Evolutionary conservation across 2,888 invertebrate genomes (phyloP), one percentile per base, ranked within the genome.

Genomic region (Imbricaverruca yamaguchii): DNA sequence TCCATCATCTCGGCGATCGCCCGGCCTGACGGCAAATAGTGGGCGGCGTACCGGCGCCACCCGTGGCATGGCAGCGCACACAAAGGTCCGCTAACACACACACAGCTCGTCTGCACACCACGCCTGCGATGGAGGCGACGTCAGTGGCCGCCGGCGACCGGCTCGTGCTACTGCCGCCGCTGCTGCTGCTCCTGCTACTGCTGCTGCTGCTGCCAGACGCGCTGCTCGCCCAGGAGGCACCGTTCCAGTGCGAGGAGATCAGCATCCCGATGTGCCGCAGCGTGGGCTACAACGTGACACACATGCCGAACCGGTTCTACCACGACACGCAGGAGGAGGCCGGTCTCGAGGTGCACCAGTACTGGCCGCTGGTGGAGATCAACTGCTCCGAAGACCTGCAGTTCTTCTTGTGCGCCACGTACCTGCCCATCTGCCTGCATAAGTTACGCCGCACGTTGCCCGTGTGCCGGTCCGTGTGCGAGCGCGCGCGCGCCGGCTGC

Each of bases 261-360:
- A 95, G 94, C 65, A 95, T 98, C 85, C 94, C 94, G 80, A 89
- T 96, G 86, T 98, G 98, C 89, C 92, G 92, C 88, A 94, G 96
- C 86, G 93, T 98, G 84, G 92, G 93, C 83, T 98, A 98, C 86
- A 98, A 98, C 88, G 91, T 92, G 89, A 98, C 98, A 0, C 95
- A 97, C 85, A 95, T 97, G 92, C 98, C 98, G 0, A 99, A 98
- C 89, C 87, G 97, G 83, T 89, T 98, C 85, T 93, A 94, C 84
- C 97, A 98, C 86, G 93, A 93, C 84, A 94, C 93, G 85, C 97
- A 98, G 86, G 95, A 97, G 86, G 97, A 98, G 86, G 98, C 98
- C 81, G 96, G 95, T 0, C 89, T 93, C 83, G 97, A 97, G 86
- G 93, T 98, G 56, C 94, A 95, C 87, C 94, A 95, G 87, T 98